Evolutionary conservation across 2,797 vertebrate species (phyloP).

Genomic region (Orestias chungarensis): DNA sequence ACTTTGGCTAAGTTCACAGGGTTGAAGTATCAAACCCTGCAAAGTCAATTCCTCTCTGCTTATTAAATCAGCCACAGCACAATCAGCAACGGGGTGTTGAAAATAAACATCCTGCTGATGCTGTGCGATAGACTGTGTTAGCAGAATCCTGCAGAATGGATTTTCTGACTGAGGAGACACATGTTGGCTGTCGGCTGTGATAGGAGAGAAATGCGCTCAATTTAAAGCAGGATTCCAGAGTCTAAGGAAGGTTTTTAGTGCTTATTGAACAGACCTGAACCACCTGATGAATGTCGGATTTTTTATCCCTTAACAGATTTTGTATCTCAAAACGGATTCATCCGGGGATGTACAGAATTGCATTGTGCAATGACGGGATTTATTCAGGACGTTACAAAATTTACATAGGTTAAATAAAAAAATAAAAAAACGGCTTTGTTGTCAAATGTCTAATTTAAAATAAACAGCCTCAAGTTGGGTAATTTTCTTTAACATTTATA

Average conservation of each 20-base stretch:
- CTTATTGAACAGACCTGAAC: constrained; percentile 2
- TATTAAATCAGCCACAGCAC: constrained; percentile 69
- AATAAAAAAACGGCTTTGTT: not conserved
- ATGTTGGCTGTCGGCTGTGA: constrained; percentile 37
- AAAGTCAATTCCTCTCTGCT: constrained; percentile 67
- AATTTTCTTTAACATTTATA: constrained; percentile 39
- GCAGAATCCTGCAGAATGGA: constrained; percentile 36
- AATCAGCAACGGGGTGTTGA: constrained; percentile 63
- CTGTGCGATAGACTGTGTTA: constrained; percentile 56
- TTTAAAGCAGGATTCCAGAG: constrained; percentile 5
- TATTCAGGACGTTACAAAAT: not conserved
- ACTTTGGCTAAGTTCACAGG: constrained; percentile 33
- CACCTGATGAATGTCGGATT: not conserved
- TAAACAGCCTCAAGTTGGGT: constrained; percentile 38
- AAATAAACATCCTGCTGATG: constrained; percentile 69
- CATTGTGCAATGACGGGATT: not conserved
- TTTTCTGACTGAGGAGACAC: constrained; percentile 49
- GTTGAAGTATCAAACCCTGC: constrained; percentile 48
- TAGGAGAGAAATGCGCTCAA: not conserved
- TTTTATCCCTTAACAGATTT: not conserved
- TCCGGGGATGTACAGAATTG: not conserved
- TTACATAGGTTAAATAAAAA: not conserved
- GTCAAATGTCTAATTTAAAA: constrained; percentile 15
- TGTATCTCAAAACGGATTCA: not conserved
- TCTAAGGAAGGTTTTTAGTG: constrained; percentile 17